phyloP scores from a whole-genome alignment of 1,140 invertebrate genomes.

The Mizuhopecten yessoensis region DNA sequence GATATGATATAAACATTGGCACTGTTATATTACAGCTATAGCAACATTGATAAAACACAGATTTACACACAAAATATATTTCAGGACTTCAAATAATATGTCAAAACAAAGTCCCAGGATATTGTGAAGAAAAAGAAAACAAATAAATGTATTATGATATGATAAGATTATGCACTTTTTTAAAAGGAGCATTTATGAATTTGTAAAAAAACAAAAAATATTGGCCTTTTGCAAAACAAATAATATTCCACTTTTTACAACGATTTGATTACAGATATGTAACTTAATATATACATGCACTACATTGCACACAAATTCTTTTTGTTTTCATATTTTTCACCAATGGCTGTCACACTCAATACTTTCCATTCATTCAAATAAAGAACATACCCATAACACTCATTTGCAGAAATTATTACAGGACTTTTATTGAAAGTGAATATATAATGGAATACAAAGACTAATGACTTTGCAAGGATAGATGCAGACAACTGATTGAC shows the following conservation, averaged over 20 bases:
- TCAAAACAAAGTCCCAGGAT: neutral
- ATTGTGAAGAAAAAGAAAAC: neutral
- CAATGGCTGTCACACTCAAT: neutral
- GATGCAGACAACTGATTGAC: no score
- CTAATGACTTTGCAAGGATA: no score
- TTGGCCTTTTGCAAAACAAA: slow-evolving; percentile 17
- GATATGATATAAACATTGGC: slow-evolving; percentile 14
- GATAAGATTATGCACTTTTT: neutral
- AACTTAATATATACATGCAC: neutral
- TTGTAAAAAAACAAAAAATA: neutral
- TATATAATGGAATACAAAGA: no score
- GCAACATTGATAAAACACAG: neutral
- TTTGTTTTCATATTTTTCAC: neutral
- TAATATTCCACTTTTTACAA: neutral
- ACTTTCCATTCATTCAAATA: neutral
- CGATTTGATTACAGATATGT: neutral
- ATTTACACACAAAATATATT: slow-evolving; percentile 17
- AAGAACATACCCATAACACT: slow-evolving; percentile 7
- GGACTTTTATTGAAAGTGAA: neutral
- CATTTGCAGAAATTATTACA: neutral
- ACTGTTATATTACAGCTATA: neutral
- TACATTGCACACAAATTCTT: neutral
- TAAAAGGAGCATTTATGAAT: neutral
- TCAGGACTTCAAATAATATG: slow-evolving; percentile 2
- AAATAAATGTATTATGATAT: neutral